Percentiles rank a stretch among this genome's conserved stretches.
These are phyloP conservation scores for Lasioglossum lativentre DNA, from an alignment of 2,888 invertebrate genomes.

Conservation along the genomic window DNA sequence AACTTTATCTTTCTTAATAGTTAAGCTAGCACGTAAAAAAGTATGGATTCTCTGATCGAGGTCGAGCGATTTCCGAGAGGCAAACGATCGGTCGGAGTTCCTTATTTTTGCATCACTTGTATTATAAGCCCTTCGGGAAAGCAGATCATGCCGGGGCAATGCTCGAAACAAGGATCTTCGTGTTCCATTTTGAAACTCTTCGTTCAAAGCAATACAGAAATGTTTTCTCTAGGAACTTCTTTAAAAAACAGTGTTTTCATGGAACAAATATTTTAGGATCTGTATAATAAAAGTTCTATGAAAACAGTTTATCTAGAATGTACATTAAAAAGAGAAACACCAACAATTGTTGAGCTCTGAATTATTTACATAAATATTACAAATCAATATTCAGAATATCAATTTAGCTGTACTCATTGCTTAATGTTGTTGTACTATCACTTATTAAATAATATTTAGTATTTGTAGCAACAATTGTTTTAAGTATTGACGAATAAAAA, in stretches of 20 bases:
- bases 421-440: neutral
- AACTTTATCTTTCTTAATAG: constrained; percentile 37
- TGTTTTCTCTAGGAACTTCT: neutral
- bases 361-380: neutral
- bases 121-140: constrained; percentile 28
- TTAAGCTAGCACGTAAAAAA: constrained; percentile 60
- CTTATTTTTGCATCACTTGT: constrained; percentile 20
- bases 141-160: neutral
- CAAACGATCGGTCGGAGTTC: constrained; percentile 24
- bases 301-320: neutral
- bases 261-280: neutral
- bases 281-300: neutral
- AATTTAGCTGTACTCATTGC: neutral
- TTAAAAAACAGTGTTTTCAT: constrained; percentile 5
- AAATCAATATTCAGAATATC: neutral
- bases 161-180: neutral
- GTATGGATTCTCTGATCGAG: constrained; percentile 44
- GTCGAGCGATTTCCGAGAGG: constrained; percentile 34
- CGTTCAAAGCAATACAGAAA: neutral
- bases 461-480: neutral
- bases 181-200: neutral
- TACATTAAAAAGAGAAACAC: neutral
- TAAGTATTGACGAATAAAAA: neutral
- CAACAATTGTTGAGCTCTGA: neutral
- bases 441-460: neutral